Conservation (phyloP, 2,113 vertebrate genomes). For the Cynoglossus semilaevis region DNA sequence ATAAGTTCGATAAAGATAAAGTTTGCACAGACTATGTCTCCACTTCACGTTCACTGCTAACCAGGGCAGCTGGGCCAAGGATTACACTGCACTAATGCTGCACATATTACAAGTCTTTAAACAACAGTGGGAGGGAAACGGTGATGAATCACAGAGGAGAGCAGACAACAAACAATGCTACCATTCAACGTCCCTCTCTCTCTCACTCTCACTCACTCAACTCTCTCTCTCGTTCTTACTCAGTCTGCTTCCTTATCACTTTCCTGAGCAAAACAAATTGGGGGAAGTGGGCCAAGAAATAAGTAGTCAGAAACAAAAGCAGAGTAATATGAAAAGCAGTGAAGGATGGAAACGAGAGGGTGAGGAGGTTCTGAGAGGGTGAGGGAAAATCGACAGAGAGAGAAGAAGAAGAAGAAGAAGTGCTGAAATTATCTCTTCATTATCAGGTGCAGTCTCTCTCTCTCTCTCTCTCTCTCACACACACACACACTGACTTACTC, state of each 20-base stretch:
- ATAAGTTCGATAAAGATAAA: too few species aligned
- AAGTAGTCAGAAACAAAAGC: slow-evolving; percentile 63
- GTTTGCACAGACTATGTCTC: too few species aligned
- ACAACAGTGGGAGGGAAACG: slow-evolving; percentile 50
- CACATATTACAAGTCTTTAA: slow-evolving; percentile 52
- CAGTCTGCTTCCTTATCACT: slow-evolving; percentile 22
- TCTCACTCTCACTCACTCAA: slow-evolving; percentile 30
- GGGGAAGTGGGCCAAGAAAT: slow-evolving; percentile 63
- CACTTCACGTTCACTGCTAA: slow-evolving; percentile 48
- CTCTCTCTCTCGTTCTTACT: slow-evolving; percentile 18
- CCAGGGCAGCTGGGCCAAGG: slow-evolving; percentile 55
- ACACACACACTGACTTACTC: slow-evolving; percentile 12
- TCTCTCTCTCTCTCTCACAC: slow-evolving; percentile 8
- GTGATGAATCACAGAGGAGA: slow-evolving; percentile 57
- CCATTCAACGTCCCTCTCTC: slow-evolving; percentile 34
- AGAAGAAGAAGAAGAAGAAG: slow-evolving; percentile 19
- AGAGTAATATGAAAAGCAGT: slow-evolving; percentile 61
- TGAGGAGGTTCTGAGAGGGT: slow-evolving; percentile 28
- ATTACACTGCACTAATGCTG: slow-evolving; percentile 68
- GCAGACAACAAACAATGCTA: slow-evolving; percentile 52
- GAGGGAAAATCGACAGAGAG: slow-evolving; percentile 12
- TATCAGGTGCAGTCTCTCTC: slow-evolving; percentile 28
- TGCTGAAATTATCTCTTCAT: slow-evolving; percentile 54
- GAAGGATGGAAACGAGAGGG: slow-evolving; percentile 56
- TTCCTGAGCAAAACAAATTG: slow-evolving; percentile 44